phyloP scores from a whole-genome alignment of 2,797 vertebrate genomes.

The Antennarius maculatus region DNA sequence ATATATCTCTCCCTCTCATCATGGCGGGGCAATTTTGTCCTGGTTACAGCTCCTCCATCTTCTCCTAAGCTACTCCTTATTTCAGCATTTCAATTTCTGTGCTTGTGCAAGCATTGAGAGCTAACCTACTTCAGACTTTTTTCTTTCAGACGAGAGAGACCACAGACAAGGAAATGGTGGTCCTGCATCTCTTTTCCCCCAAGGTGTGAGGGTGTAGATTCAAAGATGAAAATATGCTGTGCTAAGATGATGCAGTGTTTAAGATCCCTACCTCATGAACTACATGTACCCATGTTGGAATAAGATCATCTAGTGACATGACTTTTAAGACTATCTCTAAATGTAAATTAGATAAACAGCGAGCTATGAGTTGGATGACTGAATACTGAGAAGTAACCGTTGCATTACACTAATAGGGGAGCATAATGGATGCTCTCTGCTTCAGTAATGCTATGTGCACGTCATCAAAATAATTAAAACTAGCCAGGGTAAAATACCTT shows the following conservation, averaged over 20 bases:
- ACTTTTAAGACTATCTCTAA: conserved; percentile 21
- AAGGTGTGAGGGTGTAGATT: conserved; percentile 47
- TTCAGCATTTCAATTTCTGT: conserved; percentile 81
- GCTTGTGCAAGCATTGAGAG: conserved; percentile 61
- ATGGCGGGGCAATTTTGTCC: conserved; percentile 71
- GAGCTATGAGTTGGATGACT: background rate
- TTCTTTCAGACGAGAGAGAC: conserved; percentile 42
- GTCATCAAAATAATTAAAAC: conserved; percentile 49
- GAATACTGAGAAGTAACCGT: background rate
- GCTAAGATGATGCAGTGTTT: conserved; percentile 29
- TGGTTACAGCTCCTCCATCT: conserved; percentile 73
- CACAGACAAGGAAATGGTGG: conserved; percentile 26
- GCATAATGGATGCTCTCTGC: background rate
- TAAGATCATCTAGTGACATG: conserved; percentile 10
- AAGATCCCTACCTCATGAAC: conserved; percentile 34
- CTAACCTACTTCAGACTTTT: conserved; percentile 74
- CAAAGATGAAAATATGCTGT: conserved; percentile 34
- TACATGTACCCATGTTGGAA: conserved; percentile 14
- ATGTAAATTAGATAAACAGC: conserved; percentile 9
- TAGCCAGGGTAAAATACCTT: conserved; percentile 24
- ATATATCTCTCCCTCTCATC: conserved; percentile 74
- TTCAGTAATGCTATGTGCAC: conserved; percentile 3
- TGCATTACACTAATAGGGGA: too few relatives aligned
- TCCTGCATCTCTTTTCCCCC: conserved; percentile 44
- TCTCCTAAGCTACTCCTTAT: conserved; percentile 76